phyloP scores from a whole-genome alignment of 2,113 vertebrate species.

The Excalfactoria chinensis region DNA sequence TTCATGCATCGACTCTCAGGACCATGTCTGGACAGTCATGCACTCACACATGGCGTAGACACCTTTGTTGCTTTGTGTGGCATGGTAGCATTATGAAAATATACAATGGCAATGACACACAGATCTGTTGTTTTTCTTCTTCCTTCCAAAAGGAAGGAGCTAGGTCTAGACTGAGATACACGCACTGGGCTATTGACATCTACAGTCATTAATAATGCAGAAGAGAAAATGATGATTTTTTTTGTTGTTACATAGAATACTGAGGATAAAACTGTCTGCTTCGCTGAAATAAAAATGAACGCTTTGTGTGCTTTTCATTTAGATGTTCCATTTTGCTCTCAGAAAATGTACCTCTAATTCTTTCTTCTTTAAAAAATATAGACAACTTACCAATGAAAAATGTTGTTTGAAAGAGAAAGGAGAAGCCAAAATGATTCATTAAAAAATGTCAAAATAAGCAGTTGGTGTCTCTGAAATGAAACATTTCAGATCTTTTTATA shows the following conservation, averaged over 20 bases:
- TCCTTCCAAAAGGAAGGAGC: background rate
- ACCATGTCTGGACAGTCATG: background rate
- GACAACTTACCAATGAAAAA: background rate
- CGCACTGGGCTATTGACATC: background rate
- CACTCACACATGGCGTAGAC: background rate
- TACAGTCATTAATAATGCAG: background rate
- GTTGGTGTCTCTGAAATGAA: constrained; percentile 48
- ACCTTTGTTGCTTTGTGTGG: background rate
- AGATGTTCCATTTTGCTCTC: constrained; percentile 16
- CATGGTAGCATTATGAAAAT: background rate
- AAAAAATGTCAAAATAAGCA: constrained; percentile 67
- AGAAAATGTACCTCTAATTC: background rate
- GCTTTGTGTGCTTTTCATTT: background rate
- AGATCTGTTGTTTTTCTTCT: background rate
- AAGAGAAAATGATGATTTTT: background rate
- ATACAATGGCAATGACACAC: background rate
- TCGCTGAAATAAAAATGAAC: background rate
- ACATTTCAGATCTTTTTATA: constrained; percentile 50
- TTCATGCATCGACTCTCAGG: background rate
- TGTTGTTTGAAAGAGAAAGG: constrained; percentile 18
- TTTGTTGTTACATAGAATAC: background rate
- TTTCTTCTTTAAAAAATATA: background rate
- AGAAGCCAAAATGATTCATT: constrained; percentile 53
- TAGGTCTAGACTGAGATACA: background rate
- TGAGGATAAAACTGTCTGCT: background rate